phyloP scores from a whole-genome alignment of 2,113 vertebrate species.

The Gymnocephalus cernua region DNA sequence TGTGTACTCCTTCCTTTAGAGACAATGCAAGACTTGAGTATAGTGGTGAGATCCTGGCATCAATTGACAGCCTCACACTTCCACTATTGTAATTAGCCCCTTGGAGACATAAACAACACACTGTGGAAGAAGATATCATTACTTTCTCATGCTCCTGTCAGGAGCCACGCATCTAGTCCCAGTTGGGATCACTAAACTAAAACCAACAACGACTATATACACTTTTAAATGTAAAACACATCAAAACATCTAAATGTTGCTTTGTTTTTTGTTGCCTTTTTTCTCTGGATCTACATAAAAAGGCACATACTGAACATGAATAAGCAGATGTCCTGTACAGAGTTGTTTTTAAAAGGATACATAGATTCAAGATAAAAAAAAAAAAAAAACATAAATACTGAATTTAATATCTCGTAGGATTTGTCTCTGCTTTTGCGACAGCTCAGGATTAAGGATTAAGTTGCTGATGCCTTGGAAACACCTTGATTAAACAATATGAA shows the following conservation, averaged over 20 bases:
- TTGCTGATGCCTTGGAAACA: slow-evolving; percentile 32
- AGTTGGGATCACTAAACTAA: slow-evolving; percentile 53
- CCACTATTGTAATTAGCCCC: slow-evolving; percentile 81
- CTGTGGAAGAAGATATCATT: slow-evolving; percentile 70
- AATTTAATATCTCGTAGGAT: slow-evolving; percentile 38
- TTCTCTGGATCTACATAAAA: slow-evolving; percentile 13
- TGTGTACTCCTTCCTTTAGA: slow-evolving; percentile 41
- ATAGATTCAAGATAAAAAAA: slow-evolving; percentile 36
- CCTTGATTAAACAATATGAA: slow-evolving; percentile 60
- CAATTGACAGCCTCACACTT: slow-evolving; percentile 71
- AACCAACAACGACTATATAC: slow-evolving; percentile 47
- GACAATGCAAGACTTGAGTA: slow-evolving; percentile 45
- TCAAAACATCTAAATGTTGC: slow-evolving; percentile 50
- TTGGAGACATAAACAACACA: slow-evolving; percentile 73
- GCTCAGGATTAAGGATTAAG: slow-evolving; percentile 47
- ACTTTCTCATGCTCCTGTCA: slow-evolving; percentile 67
- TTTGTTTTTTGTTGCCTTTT: slow-evolving; percentile 43
- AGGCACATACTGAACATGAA: slow-evolving; percentile 35
- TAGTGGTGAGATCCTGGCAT: slow-evolving; percentile 47
- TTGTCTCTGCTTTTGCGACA: slow-evolving; percentile 27
- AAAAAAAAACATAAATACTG: slow-evolving; percentile 60
- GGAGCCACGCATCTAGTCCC: slow-evolving; percentile 60
- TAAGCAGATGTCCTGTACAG: not conserved
- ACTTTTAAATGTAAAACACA: slow-evolving; percentile 60
- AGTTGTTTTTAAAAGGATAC: slow-evolving; percentile 34